Evolutionary conservation across 2,113 vertebrate genomes (phyloP).

Genomic region (Lophura nycthemera): DNA sequence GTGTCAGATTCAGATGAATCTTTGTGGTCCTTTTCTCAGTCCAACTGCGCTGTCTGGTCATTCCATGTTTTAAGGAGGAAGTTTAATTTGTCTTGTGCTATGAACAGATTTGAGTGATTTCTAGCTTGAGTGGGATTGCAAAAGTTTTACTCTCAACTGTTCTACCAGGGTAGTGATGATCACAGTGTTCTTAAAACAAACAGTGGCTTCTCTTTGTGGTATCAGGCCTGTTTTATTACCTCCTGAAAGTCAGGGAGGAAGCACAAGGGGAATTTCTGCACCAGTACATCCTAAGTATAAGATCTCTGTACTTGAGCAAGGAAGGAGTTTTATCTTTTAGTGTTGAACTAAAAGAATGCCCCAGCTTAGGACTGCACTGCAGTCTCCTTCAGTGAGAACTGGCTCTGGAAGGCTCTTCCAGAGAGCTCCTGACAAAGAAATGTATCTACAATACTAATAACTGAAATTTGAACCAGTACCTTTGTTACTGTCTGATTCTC

Average conservation of each 20-base stretch:
- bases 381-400: not conserved
- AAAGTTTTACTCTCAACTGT: not conserved
- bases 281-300: not conserved
- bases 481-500: not conserved
- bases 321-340: not conserved
- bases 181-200: not conserved
- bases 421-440: not conserved
- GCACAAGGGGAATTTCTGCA: not conserved
- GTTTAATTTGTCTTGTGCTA: not conserved
- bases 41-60: not conserved
- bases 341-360: not conserved
- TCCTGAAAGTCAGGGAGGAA: not conserved
- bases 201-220: not conserved
- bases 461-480: not conserved
- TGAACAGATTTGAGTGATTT: not conserved
- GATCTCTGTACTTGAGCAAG: not conserved
- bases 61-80: not conserved
- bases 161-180: not conserved
- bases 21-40: not conserved
- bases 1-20: not conserved
- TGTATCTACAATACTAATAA: not conserved
- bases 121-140: not conserved
- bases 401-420: not conserved
- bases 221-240: not conserved
- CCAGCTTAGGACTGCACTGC: not conserved